These are phyloP conservation scores for Oryzias woworae DNA, from an alignment of 2,113 vertebrate genomes.

Conservation along the genomic window DNA sequence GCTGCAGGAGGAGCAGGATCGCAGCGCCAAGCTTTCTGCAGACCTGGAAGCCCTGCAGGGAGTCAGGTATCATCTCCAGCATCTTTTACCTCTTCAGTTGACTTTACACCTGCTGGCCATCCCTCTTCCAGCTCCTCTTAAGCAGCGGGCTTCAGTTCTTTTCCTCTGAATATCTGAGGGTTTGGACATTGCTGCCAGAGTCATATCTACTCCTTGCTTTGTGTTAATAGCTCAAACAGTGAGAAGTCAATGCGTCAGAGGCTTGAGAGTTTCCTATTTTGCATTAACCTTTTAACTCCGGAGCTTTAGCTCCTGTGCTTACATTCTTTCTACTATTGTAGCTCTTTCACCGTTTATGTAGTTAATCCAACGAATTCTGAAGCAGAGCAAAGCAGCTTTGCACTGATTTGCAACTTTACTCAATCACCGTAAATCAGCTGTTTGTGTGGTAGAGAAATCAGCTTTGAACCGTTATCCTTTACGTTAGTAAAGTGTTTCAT, in stretches of 20 bases:
- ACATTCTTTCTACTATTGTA: too few species aligned
- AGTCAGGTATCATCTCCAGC: slow-evolving; percentile 77
- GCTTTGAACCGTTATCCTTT: too few species aligned
- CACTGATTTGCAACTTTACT: too few species aligned
- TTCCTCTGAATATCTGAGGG: slow-evolving; percentile 46
- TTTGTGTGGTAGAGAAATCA: too few species aligned
- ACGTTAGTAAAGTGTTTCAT: too few species aligned
- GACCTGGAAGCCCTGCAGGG: slow-evolving; percentile 88
- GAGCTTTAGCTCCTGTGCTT: too few species aligned
- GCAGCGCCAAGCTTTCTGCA: slow-evolving; percentile 80
- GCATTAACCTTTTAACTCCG: background rate
- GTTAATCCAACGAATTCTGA: too few species aligned
- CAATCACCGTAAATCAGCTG: too few species aligned
- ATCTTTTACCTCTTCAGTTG: slow-evolving; percentile 8
- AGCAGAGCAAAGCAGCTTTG: too few species aligned
- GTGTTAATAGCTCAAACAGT: slow-evolving; percentile 6
- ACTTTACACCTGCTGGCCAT: background rate
- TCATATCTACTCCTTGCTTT: slow-evolving; percentile 33
- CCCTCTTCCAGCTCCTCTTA: slow-evolving; percentile 18
- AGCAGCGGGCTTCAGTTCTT: slow-evolving; percentile 49
- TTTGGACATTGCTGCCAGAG: slow-evolving; percentile 53
- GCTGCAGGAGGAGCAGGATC: slow-evolving; percentile 93
- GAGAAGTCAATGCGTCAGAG: slow-evolving; percentile 18
- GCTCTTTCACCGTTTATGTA: too few species aligned
- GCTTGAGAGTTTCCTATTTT: slow-evolving; percentile 10